Evolutionary conservation across 2,797 vertebrate species (phyloP).

Genomic region (Acipenser ruthenus): DNA sequence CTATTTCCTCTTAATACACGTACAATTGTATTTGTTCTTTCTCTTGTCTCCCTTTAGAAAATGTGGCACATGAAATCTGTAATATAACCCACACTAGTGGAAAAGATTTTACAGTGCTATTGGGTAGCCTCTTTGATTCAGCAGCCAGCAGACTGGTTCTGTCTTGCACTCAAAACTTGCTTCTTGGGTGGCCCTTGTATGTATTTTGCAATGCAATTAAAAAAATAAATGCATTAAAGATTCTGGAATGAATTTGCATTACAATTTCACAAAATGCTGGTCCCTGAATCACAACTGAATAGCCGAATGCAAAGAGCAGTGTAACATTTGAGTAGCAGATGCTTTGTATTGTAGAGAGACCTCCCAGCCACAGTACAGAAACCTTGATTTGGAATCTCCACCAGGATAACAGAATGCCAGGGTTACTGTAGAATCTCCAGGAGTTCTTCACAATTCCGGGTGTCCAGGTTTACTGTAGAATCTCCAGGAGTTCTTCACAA

Average conservation of each 20-base stretch:
- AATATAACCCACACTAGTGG: no score
- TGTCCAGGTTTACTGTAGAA: not conserved
- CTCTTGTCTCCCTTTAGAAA: no score
- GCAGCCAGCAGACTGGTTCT: not conserved
- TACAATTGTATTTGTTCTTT: no score
- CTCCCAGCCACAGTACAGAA: not conserved
- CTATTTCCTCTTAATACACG: no score
- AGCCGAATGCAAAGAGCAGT: not conserved
- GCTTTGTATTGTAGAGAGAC: not conserved
- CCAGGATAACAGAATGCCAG: not conserved
- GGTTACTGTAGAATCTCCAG: not conserved
- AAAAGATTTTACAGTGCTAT: no score
- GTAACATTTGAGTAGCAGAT: not conserved
- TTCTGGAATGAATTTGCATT: no score
- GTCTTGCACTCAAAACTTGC: not conserved
- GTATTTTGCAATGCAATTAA: not conserved
- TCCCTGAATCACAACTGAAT: not conserved
- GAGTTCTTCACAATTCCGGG: not conserved
- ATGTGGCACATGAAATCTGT: no score
- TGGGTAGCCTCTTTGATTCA: not conserved
- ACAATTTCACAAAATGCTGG: no score
- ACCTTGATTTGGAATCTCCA: not conserved
- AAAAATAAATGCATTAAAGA: no score
- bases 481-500: no score
- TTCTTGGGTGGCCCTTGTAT: not conserved